Base-by-base conservation (phyloP, 2,113 vertebrate genomes). In the Beaufortia kweichowensis region DNA sequence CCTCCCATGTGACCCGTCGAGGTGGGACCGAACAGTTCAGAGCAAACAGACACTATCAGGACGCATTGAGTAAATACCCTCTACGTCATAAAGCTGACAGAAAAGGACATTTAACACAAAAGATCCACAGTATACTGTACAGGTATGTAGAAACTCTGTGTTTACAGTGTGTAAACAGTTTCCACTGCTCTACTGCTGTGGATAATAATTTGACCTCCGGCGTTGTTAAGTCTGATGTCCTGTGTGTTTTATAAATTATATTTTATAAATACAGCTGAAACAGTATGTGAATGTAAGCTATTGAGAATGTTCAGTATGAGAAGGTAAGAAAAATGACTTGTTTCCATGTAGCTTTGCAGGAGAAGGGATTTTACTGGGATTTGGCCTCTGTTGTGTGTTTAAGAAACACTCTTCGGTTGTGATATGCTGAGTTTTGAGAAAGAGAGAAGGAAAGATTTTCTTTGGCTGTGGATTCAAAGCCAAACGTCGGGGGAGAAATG, bases 371-470 rank as follows among this genome's bases (percentile, higher is more conserved):
- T 64, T 9, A n/a, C 17, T 50, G 15, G 62, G 74, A 76, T 67
- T 76, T 56, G 64, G 72, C 53, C 35, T 66, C 60, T 67, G 79
- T 77, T 78, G 70, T 75, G 43, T 73, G 53, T 71, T 69, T 59
- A 19, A 46, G 64, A 66, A 77, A 67, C 60, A 76, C 35, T 57
- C 24, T 53, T 46, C 24, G 48, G 26, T 76, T 76, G 50, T 66
- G 72, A 79, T 82, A 72, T 65, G 80, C 80, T 75, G 80, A 79
- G 71, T 76, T 82, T 79, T 71, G 24, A 73, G 67, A 77, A 79
- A 76, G 29, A 35, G 64, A 78, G 66, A 75, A 28, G 28, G 64
- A 77, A 60, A 50, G 75, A 55, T 83, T 83, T 80, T 74, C 23
- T 78, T 80, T 83, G 82, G 82, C 75, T 60, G 23, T 65, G 17